A percentile compares a stretch with the other conserved stretches of the same genome.
phyloP scores from a whole-genome alignment of 1,140 invertebrate genomes.

The Andricus grossulariae region DNA sequence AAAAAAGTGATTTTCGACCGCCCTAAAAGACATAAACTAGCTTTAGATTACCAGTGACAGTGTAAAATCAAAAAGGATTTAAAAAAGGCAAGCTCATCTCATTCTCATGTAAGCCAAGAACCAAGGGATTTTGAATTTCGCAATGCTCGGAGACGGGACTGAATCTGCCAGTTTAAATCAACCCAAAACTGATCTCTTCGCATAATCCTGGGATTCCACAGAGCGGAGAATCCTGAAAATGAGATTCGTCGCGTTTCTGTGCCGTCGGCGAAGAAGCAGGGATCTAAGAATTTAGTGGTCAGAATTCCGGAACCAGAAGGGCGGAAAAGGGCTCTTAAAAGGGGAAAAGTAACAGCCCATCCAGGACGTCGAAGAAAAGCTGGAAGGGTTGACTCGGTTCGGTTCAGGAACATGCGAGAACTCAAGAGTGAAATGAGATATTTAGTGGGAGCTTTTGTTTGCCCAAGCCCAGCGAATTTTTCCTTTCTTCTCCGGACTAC shows the following conservation, averaged over 20 bases:
- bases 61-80: not conserved
- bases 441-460: slow-evolving; percentile 22
- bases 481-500: not conserved
- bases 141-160: not conserved
- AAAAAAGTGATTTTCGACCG: too few relatives aligned
- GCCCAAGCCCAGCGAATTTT: not conserved
- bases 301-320: slow-evolving; percentile 15
- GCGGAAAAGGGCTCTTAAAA: slow-evolving; percentile 39
- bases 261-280: not conserved
- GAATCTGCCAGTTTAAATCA: slow-evolving; percentile 25
- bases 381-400: slow-evolving; percentile 35
- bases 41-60: too few relatives aligned
- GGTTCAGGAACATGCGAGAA: slow-evolving; percentile 19
- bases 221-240: slow-evolving; percentile 29
- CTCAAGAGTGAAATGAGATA: slow-evolving; percentile 31
- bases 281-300: slow-evolving; percentile 31
- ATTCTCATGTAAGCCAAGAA: not conserved
- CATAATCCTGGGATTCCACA: slow-evolving; percentile 2
- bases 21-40: too few relatives aligned
- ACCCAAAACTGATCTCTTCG: slow-evolving; percentile 17
- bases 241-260: slow-evolving; percentile 5
- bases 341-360: not conserved
- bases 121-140: not conserved
- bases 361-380: slow-evolving; percentile 24
- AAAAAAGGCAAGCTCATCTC: not conserved